phyloP scores from a whole-genome alignment of 2,888 invertebrate genomes.

The Platerodrilus igneus region DNA sequence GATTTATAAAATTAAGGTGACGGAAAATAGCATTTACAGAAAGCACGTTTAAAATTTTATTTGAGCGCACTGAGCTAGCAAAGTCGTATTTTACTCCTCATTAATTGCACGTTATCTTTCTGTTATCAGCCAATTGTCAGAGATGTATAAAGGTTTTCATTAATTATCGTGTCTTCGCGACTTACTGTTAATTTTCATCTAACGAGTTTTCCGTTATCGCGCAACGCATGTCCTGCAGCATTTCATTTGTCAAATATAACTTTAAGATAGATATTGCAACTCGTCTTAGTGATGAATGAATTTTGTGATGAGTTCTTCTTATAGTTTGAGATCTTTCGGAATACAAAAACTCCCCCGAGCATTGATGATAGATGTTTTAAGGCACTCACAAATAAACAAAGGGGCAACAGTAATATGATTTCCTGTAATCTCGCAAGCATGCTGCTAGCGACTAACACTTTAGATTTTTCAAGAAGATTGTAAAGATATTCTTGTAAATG shows the following conservation, averaged over 20 bases:
- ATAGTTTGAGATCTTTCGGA: slow-evolving; percentile 19
- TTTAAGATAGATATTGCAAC: slow-evolving; percentile 32
- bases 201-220: slow-evolving; percentile 40
- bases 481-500: slow-evolving; percentile 6
- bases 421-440: neutral
- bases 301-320: slow-evolving; percentile 34
- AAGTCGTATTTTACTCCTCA: too few relatives aligned
- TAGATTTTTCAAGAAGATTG: slow-evolving; percentile 6
- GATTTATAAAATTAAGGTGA: too few relatives aligned
- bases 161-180: slow-evolving; percentile 43
- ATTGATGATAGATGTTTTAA: slow-evolving; percentile 27
- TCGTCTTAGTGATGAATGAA: slow-evolving; percentile 37
- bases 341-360: slow-evolving; percentile 28
- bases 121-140: slow-evolving; percentile 42
- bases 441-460: slow-evolving; percentile 2
- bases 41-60: too few relatives aligned
- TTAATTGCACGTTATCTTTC: slow-evolving; percentile 43
- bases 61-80: too few relatives aligned
- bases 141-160: slow-evolving; percentile 42
- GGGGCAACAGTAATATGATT: slow-evolving; percentile 18
- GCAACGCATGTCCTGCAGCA: slow-evolving; percentile 38
- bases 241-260: slow-evolving; percentile 41
- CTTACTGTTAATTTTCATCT: slow-evolving; percentile 43
- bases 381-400: slow-evolving; percentile 25
- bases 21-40: too few relatives aligned